phyloP scores from a whole-genome alignment of 2,888 invertebrate genomes.

The Drosophila lacicola region DNA sequence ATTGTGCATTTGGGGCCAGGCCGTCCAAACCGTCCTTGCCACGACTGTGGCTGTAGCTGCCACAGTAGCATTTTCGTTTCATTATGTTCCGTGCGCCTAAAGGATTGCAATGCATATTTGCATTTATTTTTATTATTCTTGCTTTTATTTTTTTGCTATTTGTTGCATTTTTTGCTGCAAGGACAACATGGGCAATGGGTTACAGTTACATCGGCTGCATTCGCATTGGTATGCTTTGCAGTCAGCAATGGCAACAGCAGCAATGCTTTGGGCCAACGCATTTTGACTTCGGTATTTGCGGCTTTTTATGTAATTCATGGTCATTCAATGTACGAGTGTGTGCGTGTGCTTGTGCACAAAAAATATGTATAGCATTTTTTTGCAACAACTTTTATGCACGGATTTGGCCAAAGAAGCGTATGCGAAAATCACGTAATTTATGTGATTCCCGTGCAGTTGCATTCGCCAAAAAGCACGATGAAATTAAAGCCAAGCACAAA shows the following conservation, averaged over 20 bases:
- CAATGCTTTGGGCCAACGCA: constrained; percentile 71
- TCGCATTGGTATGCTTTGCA: constrained; percentile 69
- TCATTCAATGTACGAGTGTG: constrained; percentile 52
- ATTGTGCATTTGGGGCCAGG: constrained; percentile 55
- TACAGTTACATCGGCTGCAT: constrained; percentile 40
- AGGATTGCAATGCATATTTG: constrained; percentile 81
- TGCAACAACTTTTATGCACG: constrained; percentile 46
- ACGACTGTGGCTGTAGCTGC: constrained; percentile 29
- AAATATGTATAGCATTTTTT: constrained; percentile 46
- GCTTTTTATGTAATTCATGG: constrained; percentile 82
- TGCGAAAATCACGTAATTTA: constrained; percentile 77
- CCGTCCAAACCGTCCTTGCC: constrained; percentile 36
- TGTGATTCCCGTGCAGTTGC: constrained; percentile 57
- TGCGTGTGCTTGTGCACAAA: constrained; percentile 26
- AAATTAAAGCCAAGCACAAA: constrained; percentile 54
- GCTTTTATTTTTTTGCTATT: constrained; percentile 5
- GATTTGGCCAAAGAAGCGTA: constrained; percentile 67
- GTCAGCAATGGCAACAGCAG: constrained; percentile 33
- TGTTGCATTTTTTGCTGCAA: constrained; percentile 32
- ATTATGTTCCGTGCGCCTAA: constrained; percentile 82
- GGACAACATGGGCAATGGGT: constrained; percentile 53
- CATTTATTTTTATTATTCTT: constrained; percentile 53
- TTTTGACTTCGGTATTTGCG: constrained; percentile 81
- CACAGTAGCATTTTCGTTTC: constrained; percentile 80
- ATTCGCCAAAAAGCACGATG: constrained; percentile 45